These are phyloP conservation scores for Leucophora obtusa DNA, from an alignment of 2,888 invertebrate species.

Conservation along the genomic window DNA sequence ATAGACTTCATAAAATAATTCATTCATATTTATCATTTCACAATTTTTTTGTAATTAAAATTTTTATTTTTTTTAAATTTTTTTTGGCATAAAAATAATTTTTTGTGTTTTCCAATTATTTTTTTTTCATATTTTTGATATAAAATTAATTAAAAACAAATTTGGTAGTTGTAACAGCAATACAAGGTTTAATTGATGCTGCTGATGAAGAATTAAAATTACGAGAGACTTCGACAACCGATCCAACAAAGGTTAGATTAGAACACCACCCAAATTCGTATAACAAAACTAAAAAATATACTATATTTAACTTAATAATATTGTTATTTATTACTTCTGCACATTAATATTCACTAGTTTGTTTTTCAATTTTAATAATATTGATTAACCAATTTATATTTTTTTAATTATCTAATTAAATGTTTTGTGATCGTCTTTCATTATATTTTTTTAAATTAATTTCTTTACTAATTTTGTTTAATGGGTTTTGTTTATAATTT, in stretches of 20 bases:
- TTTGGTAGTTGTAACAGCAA: conserved; percentile 78
- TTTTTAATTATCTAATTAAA: background rate
- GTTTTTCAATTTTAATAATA: background rate
- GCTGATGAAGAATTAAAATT: conserved; percentile 79
- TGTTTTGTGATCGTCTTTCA: conserved; percentile 39
- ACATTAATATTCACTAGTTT: background rate
- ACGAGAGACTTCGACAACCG: conserved; percentile 77
- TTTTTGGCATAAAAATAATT: conserved; percentile 20
- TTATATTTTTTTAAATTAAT: conserved; percentile 11
- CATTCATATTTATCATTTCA: background rate
- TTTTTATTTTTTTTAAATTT: conserved; percentile 2
- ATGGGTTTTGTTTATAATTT: conserved; percentile 19
- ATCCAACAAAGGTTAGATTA: conserved; percentile 77
- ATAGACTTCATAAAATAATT: conserved; percentile 22
- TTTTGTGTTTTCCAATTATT: conserved; percentile 39
- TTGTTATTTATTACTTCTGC: conserved; percentile 2
- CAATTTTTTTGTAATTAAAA: background rate
- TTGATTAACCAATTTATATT: background rate
- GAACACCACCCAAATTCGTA: conserved; percentile 11
- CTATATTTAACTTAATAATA: background rate
- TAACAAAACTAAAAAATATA: conserved; percentile 1
- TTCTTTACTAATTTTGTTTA: conserved; percentile 30
- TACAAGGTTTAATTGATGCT: conserved; percentile 79
- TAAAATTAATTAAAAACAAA: conserved; percentile 27
- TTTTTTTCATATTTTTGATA: conserved; percentile 43